These are phyloP conservation scores for Lysandra coridon DNA, from an alignment of 2,888 invertebrate species.

Conservation along the genomic window DNA sequence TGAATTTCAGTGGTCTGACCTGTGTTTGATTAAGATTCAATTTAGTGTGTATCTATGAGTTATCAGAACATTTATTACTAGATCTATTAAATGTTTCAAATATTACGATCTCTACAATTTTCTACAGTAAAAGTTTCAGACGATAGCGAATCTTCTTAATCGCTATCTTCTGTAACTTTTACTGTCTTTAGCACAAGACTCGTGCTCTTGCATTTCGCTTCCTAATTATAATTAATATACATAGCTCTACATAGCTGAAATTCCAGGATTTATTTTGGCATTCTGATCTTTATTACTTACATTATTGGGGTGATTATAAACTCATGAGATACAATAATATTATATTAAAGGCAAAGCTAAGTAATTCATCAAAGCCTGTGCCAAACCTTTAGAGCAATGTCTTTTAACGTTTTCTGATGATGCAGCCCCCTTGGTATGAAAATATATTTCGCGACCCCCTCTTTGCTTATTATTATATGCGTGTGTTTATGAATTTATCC, in stretches of 20 bases:
- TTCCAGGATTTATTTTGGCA: slow-evolving; percentile 1
- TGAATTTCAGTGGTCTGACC: too few species aligned
- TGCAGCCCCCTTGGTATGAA: too few species aligned
- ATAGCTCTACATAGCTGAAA: slow-evolving; percentile 27
- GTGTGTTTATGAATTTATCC: too few species aligned
- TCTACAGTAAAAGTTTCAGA: too few species aligned
- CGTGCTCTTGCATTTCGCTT: slow-evolving; percentile 75
- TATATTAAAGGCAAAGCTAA: not conserved
- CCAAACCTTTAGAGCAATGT: not conserved
- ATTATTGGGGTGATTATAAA: not conserved
- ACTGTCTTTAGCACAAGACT: slow-evolving; percentile 56
- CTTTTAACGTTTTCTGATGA: too few species aligned
- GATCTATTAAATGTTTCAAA: too few species aligned
- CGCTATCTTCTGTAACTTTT: slow-evolving; percentile 37
- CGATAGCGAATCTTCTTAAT: not conserved
- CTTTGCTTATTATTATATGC: too few species aligned
- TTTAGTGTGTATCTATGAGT: too few species aligned
- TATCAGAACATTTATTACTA: too few species aligned
- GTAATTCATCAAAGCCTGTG: not conserved
- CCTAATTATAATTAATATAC: slow-evolving; percentile 67
- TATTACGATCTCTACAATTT: too few species aligned
- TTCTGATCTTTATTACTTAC: not conserved
- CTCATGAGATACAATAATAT: not conserved
- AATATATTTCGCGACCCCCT: too few species aligned
- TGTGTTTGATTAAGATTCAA: too few species aligned